These are phyloP conservation scores for Cartodere bifasciata DNA, from an alignment of 2,888 invertebrate genomes.

Conservation along the genomic window DNA sequence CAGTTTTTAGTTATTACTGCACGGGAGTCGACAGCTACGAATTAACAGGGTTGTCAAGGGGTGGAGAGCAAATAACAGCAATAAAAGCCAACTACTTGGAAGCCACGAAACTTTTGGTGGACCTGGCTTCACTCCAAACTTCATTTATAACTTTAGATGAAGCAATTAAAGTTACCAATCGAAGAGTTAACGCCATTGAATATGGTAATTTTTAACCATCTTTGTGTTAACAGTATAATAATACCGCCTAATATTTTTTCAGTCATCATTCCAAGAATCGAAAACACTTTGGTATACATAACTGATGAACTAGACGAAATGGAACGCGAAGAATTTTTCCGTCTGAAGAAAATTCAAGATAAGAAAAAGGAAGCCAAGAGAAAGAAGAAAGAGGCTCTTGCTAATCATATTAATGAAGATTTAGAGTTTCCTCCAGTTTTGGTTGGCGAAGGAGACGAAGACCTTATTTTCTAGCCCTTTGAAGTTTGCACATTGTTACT, in stretches of 20 bases:
- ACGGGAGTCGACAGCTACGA: constrained; percentile 94
- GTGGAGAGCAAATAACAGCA: constrained; percentile 90
- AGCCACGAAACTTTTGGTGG: constrained; percentile 88
- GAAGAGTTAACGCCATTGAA: constrained; percentile 97
- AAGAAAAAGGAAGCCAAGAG: constrained; percentile 76
- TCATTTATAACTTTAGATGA: constrained; percentile 97
- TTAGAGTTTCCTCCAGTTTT: no score
- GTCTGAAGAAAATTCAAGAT: constrained; percentile 84
- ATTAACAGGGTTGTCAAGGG: constrained; percentile 85
- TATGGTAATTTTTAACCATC: constrained; percentile 42
- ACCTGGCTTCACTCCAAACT: constrained; percentile 91
- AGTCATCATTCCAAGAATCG: constrained; percentile 95
- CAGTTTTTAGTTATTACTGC: constrained; percentile 83
- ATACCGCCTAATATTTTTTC: no score
- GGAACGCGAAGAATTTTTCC: constrained; percentile 96
- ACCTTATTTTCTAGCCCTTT: background rate
- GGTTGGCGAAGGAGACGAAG: no score
- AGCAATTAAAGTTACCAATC: constrained; percentile 94
- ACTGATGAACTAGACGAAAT: constrained; percentile 94
- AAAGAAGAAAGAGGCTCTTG: no score
- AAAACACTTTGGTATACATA: constrained; percentile 88
- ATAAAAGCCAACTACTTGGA: constrained; percentile 94
- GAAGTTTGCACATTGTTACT: no score
- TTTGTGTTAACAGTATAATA: no score
- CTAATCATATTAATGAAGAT: no score